phyloP scores from a whole-genome alignment of 2,797 vertebrate genomes.

The Champsocephalus gunnari region DNA sequence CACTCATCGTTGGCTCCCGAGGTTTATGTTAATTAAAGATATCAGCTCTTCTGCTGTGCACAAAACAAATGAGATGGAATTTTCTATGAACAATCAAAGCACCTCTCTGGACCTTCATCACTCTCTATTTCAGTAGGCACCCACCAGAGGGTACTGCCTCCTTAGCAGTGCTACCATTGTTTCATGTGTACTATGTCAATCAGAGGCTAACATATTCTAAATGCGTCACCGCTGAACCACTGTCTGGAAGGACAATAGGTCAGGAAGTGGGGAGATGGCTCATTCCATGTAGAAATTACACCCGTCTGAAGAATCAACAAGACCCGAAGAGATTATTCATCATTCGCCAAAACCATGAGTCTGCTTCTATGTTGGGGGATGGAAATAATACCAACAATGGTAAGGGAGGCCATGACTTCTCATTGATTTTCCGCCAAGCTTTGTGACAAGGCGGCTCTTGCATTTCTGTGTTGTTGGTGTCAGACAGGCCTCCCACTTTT shows the following conservation, averaged over 20 bases:
- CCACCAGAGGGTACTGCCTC: slow-evolving; percentile 72
- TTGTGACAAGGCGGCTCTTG: slow-evolving; percentile 46
- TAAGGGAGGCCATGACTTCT: slow-evolving; percentile 60
- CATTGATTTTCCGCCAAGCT: slow-evolving; percentile 69
- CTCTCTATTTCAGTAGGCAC: slow-evolving; percentile 63
- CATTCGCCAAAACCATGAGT: slow-evolving; percentile 29
- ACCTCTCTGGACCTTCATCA: slow-evolving; percentile 48
- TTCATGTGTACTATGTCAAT: slow-evolving; percentile 60
- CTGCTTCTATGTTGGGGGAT: slow-evolving; percentile 38
- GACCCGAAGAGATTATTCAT: slow-evolving; percentile 48
- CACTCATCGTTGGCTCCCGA: slow-evolving; percentile 70
- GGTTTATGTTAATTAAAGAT: slow-evolving; percentile 82
- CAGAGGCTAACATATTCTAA: slow-evolving; percentile 61
- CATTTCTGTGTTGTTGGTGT: slow-evolving; percentile 56
- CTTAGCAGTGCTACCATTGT: slow-evolving; percentile 48
- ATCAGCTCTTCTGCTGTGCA: slow-evolving; percentile 53
- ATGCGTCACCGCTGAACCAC: slow-evolving; percentile 49
- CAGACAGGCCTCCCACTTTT: slow-evolving; percentile 31
- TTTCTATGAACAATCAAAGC: slow-evolving; percentile 65
- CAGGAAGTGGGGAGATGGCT: slow-evolving; percentile 34
- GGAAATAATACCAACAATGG: slow-evolving; percentile 59
- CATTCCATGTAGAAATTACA: slow-evolving; percentile 60
- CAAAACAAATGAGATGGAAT: slow-evolving; percentile 70
- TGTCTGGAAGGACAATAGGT: slow-evolving; percentile 64
- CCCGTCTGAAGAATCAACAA: slow-evolving; percentile 47